Conservation (phyloP, 2,797 vertebrate species). For the Ctenochaetus hawaiiensis region DNA sequence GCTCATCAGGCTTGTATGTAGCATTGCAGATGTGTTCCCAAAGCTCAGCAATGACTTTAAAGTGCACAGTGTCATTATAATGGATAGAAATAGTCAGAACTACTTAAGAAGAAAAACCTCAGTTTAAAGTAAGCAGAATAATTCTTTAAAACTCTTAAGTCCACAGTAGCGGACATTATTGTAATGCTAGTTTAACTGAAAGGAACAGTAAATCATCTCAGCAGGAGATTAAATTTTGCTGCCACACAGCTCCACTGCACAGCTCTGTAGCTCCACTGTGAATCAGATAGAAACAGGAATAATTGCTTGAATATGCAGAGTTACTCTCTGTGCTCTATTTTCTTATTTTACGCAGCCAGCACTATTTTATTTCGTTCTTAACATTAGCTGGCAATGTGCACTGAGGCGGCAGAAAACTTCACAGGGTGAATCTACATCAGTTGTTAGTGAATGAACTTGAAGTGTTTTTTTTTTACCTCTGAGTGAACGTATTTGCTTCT, state of each 20-base stretch:
- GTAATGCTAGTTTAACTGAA: not conserved
- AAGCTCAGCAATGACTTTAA: too few species aligned
- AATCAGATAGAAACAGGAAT: slow-evolving; percentile 15
- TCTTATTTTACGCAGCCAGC: not conserved
- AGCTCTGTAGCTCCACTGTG: not conserved
- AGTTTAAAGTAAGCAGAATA: too few species aligned
- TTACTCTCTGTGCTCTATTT: slow-evolving; percentile 1
- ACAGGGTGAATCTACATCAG: too few species aligned
- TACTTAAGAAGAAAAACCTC: too few species aligned
- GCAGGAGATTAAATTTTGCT: not conserved
- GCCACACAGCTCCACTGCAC: not conserved
- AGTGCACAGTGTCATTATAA: too few species aligned
- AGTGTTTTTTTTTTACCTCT: not conserved
- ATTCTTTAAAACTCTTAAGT: too few species aligned
- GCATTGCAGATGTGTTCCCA: not conserved
- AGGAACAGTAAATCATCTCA: not conserved
- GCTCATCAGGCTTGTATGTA: not conserved
- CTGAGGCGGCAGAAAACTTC: too few species aligned
- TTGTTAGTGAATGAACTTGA: too few species aligned
- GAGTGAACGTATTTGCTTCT: not conserved
- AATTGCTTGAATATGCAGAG: not conserved
- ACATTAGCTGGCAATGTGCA: too few species aligned
- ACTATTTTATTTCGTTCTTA: not conserved
- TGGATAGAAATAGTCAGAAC: too few species aligned
- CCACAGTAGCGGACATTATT: too few species aligned